Evolutionary conservation across 2,113 vertebrate genomes (phyloP), one percentile per base, ranked within the genome.

Genomic region (Tenebrosternarchus preto): DNA sequence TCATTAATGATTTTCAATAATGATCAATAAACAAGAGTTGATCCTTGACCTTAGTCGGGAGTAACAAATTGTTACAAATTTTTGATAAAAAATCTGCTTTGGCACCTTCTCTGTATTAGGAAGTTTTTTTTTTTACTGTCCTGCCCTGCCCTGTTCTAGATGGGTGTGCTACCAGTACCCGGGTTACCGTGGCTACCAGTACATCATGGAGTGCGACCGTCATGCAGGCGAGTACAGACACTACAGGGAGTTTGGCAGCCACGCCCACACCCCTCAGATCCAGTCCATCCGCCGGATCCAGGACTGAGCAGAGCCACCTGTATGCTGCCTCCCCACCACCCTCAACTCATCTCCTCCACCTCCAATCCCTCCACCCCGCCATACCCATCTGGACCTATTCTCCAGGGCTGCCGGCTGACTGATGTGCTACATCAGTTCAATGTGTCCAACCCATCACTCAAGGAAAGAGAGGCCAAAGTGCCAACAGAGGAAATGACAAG

Each of bases 141-240:
- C 20, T 68, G 46, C 19, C 16, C 69, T 53, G 76, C 2, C 84
- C 86, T 76, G 60, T 69, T 84, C 66, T 77, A 98, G 97, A 53
- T 98, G 95, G 89, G 96, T 98, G 90, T 96, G 96, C 92, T 99
- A 99, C 91, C 98, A 98, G 92, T 99, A 94, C 78, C 97, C 97
- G 0, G 97, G 97, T 25, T 98, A 99, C 89, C 97, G 95, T 85
- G 97, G 97, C 67, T 95, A 98, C 92, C 98, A 98, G 89, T 98
- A 97, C 89, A 94, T 99, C 90, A 88, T 98, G 95, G 97, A 98
- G 92, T 87, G 89, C 0, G 97, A 99, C 91, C 95, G 94, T 81
- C 96, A 94, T 0, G 95, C 94, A 85, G 97, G 97, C 81, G 97
- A 97, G 88, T 98, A 95, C 94, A 96, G 96, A 91, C 95, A 96